Base-by-base conservation (phyloP, 2,113 vertebrate species). In the Spilogale gracilis region DNA sequence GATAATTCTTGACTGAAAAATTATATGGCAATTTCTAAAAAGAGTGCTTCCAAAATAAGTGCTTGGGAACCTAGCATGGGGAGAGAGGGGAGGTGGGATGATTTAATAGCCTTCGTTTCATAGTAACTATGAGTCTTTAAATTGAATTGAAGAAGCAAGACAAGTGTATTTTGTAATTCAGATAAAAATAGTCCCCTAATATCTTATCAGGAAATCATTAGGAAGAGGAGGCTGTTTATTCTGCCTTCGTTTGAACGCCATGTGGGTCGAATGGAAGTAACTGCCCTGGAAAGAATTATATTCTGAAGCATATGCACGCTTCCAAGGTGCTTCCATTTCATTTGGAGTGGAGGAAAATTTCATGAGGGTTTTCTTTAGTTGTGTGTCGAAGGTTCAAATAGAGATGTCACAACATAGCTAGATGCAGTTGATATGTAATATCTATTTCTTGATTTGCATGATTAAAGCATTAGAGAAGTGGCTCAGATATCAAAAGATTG, bases 401-500 rank as follows among this genome's bases (percentile, higher is more conserved):
- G 97, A 97, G 96, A 94, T 95, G 91, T 97, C 97, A 97, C 94
- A 95, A 82, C 95, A 95, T 38, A 97, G 84, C 93, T 95, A 71
- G 96, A 93, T 92, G 88, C 96, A 97, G 98, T 97, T 96, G 96
- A 95, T 96, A 95, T 0, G 84, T 38, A 98, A 95, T 97, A 98
- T 98, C 97, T 98, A 74, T 97, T 98, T 97, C 96, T 98, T 96
- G 94, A 98, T 98, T 98, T 98, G 96, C 97, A 97, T 98, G 96
- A 99, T 98, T 98, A 99, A 98, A 99, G 88, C 94, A 94, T 97
- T 85, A 97, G 96, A 97, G 94, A 95, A 95, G 94, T 86, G 97
- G 94, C 96, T 98, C 96, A 91, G 96, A 97, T 98, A 98, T 98
- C 98, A 98, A 98, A 98, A 98, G 98, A 97, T 52, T 98, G 96